Base-by-base conservation (phyloP, 2,888 invertebrate species). In the Drosophila buzzatii region DNA sequence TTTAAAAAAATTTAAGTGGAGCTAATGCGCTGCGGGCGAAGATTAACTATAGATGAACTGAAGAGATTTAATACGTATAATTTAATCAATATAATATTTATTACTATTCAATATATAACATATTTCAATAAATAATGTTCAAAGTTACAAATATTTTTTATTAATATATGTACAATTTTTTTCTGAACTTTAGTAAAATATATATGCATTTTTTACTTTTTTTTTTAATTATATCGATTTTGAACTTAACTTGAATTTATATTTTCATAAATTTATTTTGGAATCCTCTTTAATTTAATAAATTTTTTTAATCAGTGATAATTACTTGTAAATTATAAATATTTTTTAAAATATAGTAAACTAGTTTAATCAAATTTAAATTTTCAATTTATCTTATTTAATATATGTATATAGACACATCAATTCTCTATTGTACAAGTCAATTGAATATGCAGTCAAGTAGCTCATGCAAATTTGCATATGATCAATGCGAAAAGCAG, bases 391-490 rank as follows among this genome's bases (percentile, higher is more conserved):
- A 0, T 20, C 6, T 2, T 23, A 23, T 45, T 23, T 4, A 20
- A 2, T 5, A 10, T 41, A n/a, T 41, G 0, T 1, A 8, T 8
- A 8, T n/a, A 27, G 16, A 8, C 4, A 37, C 6, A n/a, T 55
- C 8, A 7, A 41, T 41, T 14, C 6, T 14, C 8, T 14, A 42
- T 35, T 55, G 4, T 10, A 14, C 16, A 65, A 57, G 42, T 57
- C 14, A 57, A 68, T 44, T 44, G 49, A 16, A 51, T 16, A n/a
- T 31, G 10, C 44, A 45, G 44, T 52, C 44, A n/a, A 10, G 20
- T 47, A 27, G 35, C 31, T 52, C 33, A 10, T 6, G 12, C 42
- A 52, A 20, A 59, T 76, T 76, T 73, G 41, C 72, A 67, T 72
- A 49, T 20, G 47, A 49, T 47, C 41, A 68, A 37, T 20, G 51